A percentile compares a stretch with the other conserved stretches of the same genome.
Evolutionary conservation across 2,888 invertebrate genomes (phyloP).

Genomic region (Sicus ferrugineus): DNA sequence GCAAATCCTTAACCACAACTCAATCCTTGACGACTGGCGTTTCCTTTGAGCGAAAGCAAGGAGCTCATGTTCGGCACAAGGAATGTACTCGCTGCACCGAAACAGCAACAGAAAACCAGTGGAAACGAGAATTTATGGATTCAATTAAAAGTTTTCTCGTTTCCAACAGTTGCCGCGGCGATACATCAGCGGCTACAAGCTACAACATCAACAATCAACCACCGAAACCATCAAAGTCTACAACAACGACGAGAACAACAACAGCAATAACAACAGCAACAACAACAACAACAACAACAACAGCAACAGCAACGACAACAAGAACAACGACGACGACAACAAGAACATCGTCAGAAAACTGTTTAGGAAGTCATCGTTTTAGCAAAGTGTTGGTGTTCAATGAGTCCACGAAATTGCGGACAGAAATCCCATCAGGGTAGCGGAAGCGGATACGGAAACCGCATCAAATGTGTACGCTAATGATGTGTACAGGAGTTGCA

Average conservation of each 20-base stretch:
- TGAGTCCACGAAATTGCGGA: not conserved
- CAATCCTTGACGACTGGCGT: not conserved
- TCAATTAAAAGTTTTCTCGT: constrained; percentile 45
- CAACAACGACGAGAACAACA: constrained; percentile 14
- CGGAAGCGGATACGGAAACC: constrained; percentile 29
- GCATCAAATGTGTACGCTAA: not conserved
- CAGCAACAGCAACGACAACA: not conserved
- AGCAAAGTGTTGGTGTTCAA: too few species aligned
- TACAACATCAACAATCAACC: constrained; percentile 43
- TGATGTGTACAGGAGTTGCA: not conserved
- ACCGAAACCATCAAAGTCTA: constrained; percentile 11
- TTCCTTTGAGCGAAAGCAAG: not conserved
- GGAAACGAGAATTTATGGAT: constrained; percentile 42
- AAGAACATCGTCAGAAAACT: not conserved
- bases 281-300: not conserved
- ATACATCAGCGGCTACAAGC: constrained; percentile 40
- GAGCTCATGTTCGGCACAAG: not conserved
- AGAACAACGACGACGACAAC: not conserved
- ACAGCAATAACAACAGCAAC: not conserved
- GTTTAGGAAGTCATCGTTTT: too few species aligned
- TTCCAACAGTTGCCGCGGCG: constrained; percentile 37
- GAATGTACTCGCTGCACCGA: too few species aligned
- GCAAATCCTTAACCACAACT: too few species aligned
- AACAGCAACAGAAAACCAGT: constrained; percentile 1
- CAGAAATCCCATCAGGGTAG: constrained; percentile 37